Evolutionary conservation across 2,888 invertebrate genomes (phyloP).

Genomic region (Caradrina clavipalpis): DNA sequence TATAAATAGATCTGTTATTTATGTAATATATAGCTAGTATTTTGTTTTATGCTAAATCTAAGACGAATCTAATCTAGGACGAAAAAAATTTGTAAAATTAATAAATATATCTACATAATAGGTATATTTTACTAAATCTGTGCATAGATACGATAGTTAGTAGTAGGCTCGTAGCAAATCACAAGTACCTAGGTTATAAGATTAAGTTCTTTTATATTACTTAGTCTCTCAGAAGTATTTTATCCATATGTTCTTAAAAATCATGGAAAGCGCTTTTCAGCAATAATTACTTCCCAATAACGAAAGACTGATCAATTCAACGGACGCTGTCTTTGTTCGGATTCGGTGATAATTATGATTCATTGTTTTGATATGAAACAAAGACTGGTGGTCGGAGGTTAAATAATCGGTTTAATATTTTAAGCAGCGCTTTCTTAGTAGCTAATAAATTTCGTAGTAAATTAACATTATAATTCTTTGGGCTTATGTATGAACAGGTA

Average conservation of each 20-base stretch:
- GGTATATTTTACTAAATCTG: not conserved
- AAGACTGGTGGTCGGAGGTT: conserved; percentile 29
- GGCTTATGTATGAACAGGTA: not conserved
- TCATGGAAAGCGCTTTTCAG: conserved; percentile 27
- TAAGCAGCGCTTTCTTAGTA: not conserved
- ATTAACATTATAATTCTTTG: not conserved
- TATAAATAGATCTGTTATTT: no score
- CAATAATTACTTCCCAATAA: conserved; percentile 39
- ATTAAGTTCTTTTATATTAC: no score
- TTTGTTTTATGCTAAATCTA: no score
- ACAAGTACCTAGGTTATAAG: no score
- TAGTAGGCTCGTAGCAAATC: not conserved
- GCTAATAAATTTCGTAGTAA: not conserved
- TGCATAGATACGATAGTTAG: not conserved
- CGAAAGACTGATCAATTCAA: conserved; percentile 41
- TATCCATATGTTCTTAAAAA: conserved; percentile 6
- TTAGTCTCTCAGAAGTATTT: conserved; percentile 4
- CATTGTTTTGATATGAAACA: conserved; percentile 47
- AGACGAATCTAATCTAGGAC: no score
- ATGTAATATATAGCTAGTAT: no score
- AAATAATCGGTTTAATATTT: conserved; percentile 7
- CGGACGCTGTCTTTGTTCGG: conserved; percentile 35
- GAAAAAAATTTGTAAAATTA: no score
- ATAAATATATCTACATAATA: no score
- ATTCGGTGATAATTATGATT: conserved; percentile 38